Conservation (phyloP, 1,140 invertebrate genomes). For the Adoxophyes honmai region DNA sequence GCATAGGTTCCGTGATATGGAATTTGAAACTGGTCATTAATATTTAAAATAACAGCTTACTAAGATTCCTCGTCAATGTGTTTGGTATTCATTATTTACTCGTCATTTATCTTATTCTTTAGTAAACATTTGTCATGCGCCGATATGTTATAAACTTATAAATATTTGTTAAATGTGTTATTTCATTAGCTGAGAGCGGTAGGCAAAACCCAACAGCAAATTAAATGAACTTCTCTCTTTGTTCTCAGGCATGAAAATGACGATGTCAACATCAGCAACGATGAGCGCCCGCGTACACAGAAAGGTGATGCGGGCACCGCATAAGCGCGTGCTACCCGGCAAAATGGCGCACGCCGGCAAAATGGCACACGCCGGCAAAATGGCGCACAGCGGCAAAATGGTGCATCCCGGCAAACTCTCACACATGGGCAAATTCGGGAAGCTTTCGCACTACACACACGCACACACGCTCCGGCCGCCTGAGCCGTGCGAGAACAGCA, state of each 20-base stretch:
- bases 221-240: conserved; percentile 22
- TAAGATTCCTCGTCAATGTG: too few relatives aligned
- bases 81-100: too few relatives aligned
- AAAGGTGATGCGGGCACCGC: conserved; percentile 79
- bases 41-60: too few relatives aligned
- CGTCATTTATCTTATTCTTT: too few relatives aligned
- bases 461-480: conserved; percentile 59
- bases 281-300: conserved; percentile 80
- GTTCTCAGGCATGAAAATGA: conserved; percentile 81
- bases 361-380: conserved; percentile 42
- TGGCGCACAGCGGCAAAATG: conserved; percentile 56
- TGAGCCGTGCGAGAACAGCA: conserved; percentile 86
- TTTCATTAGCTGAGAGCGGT: too few relatives aligned
- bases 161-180: too few relatives aligned
- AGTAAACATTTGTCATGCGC: too few relatives aligned
- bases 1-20: too few relatives aligned
- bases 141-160: too few relatives aligned
- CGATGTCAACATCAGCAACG: conserved; percentile 81
- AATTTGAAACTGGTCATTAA: too few relatives aligned
- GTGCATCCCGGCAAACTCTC: conserved; percentile 64
- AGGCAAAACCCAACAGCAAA: too few relatives aligned
- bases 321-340: conserved; percentile 72
- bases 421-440: conserved; percentile 65
- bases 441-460: conserved; percentile 60
- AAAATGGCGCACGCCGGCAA: conserved; percentile 73